These are phyloP conservation scores for Rhinogobio ventralis DNA, from an alignment of 2,797 vertebrate species.

Conservation along the genomic window DNA sequence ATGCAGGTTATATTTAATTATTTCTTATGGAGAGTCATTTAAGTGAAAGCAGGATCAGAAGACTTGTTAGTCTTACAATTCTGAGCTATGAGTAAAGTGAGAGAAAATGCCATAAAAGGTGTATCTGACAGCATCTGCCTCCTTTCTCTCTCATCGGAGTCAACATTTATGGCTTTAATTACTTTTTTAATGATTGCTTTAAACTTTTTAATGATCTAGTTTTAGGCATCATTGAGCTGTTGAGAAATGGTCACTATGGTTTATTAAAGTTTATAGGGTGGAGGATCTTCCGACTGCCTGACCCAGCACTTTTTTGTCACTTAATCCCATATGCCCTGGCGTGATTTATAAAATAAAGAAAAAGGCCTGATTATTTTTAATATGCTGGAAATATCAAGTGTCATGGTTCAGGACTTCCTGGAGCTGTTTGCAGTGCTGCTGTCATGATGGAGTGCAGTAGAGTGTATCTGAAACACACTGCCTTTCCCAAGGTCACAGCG, in stretches of 20 bases:
- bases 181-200: slow-evolving; percentile 58
- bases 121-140: background rate
- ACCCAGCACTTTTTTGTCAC: slow-evolving; percentile 36
- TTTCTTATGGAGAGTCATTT: no score
- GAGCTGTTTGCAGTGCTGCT: background rate
- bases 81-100: no score
- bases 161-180: slow-evolving; percentile 61
- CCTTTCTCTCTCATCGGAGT: slow-evolving; percentile 14
- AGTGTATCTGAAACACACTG: slow-evolving; percentile 66
- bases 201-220: slow-evolving; percentile 49
- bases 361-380: slow-evolving; percentile 50
- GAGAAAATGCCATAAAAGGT: background rate
- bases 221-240: slow-evolving; percentile 56
- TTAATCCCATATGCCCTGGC: slow-evolving; percentile 45
- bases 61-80: no score
- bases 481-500: slow-evolving; percentile 73
- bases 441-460: slow-evolving; percentile 71
- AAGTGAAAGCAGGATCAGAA: no score
- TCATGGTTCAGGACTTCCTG: slow-evolving; percentile 37
- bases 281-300: slow-evolving; percentile 41
- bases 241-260: slow-evolving; percentile 51
- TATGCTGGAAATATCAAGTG: slow-evolving; percentile 33
- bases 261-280: slow-evolving; percentile 33
- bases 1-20: no score
- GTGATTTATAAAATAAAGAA: slow-evolving; percentile 15